Percentiles rank a stretch among this genome's conserved stretches.
phyloP scores from a whole-genome alignment of 2,113 vertebrate genomes.

The Hippoglossus stenolepis region DNA sequence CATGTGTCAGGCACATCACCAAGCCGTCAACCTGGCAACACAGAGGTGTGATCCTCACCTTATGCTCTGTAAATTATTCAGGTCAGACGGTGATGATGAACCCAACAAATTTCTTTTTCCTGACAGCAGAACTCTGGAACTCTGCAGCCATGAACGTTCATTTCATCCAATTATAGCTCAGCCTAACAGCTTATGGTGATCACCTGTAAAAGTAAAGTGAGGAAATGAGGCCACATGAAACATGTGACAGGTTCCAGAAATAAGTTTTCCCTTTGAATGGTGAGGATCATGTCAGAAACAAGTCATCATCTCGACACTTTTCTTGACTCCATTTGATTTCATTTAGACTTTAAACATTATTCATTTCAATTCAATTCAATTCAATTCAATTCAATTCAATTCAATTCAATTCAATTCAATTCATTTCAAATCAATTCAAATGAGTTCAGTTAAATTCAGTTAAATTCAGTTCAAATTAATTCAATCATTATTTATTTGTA shows the following conservation, averaged over 20 bases:
- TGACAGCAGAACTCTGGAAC: too few relatives aligned
- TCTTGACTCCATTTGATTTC: too few relatives aligned
- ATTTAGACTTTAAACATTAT: too few relatives aligned
- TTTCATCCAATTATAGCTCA: neutral
- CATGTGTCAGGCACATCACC: slow-evolving; percentile 55
- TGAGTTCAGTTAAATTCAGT: too few relatives aligned
- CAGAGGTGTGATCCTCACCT: slow-evolving; percentile 75
- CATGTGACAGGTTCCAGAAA: neutral
- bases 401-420: too few relatives aligned
- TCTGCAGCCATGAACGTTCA: neutral
- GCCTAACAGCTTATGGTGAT: neutral
- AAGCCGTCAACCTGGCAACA: slow-evolving; percentile 66
- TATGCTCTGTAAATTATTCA: slow-evolving; percentile 63
- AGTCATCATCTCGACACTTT: neutral
- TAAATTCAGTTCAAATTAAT: too few relatives aligned
- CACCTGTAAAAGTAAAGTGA: neutral
- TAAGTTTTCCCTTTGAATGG: neutral
- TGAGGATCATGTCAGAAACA: neutral
- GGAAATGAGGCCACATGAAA: neutral
- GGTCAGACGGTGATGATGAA: slow-evolving; percentile 37
- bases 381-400: too few relatives aligned
- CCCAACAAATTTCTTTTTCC: slow-evolving; percentile 18
- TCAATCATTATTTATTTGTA: too few relatives aligned
- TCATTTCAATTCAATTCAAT: too few relatives aligned
- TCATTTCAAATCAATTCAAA: too few relatives aligned